These are phyloP conservation scores for Ptychoptera contaminata DNA, from an alignment of 2,888 invertebrate genomes.

Conservation along the genomic window DNA sequence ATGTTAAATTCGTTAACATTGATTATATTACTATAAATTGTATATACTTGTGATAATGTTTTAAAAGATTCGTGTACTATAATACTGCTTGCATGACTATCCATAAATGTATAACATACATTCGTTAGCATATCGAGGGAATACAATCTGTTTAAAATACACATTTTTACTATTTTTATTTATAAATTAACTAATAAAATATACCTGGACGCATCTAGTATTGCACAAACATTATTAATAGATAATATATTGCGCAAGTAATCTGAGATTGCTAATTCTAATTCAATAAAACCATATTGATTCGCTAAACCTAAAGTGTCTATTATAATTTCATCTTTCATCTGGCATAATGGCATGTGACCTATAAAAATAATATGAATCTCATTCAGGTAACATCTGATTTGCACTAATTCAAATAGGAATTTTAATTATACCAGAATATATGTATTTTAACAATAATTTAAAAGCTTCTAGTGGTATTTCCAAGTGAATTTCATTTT, in stretches of 20 bases:
- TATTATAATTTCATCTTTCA: conserved; percentile 51
- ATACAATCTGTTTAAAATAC: conserved; percentile 33
- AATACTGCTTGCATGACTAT: conserved; percentile 73
- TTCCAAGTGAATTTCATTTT: conserved; percentile 69
- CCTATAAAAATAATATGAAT: conserved; percentile 27
- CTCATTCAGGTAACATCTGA: background rate
- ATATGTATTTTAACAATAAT: conserved; percentile 85
- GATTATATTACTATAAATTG: too few species aligned
- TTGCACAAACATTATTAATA: conserved; percentile 81
- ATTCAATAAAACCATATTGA: conserved; percentile 85
- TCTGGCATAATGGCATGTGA: conserved; percentile 47
- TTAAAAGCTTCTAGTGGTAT: conserved; percentile 76
- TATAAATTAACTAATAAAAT: background rate
- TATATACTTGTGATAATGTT: conserved; percentile 46
- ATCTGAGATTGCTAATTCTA: conserved; percentile 85
- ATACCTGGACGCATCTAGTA: conserved; percentile 76
- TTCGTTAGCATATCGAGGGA: conserved; percentile 48
- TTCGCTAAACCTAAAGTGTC: conserved; percentile 77
- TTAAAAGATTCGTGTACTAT: conserved; percentile 72
- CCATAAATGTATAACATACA: conserved; percentile 82
- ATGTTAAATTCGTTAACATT: background rate
- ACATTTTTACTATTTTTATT: background rate
- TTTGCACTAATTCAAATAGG: background rate
- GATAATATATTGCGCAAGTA: conserved; percentile 80
- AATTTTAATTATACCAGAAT: too few species aligned